Percentiles rank a stretch among this genome's conserved stretches.
Evolutionary conservation across 1,140 invertebrate species (phyloP).

Genomic region (Pseudomyrmex gracilis): DNA sequence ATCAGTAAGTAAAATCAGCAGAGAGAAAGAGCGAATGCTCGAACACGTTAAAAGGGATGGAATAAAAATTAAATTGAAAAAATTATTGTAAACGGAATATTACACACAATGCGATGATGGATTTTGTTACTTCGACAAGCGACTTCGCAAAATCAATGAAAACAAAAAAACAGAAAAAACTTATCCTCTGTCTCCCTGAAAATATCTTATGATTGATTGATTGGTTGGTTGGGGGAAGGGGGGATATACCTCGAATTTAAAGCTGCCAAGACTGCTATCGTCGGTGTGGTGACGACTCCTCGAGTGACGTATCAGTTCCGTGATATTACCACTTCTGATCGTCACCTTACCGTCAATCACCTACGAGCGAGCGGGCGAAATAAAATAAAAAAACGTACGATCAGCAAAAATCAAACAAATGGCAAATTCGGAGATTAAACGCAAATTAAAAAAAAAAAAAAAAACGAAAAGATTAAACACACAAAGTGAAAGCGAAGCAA

Average conservation of each 20-base stretch:
- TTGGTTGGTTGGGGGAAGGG: too few species aligned
- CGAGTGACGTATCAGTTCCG: constrained; percentile 83
- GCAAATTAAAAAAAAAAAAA: background rate
- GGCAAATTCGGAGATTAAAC: constrained; percentile 1
- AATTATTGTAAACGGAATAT: constrained; percentile 29
- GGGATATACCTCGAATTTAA: constrained; percentile 89
- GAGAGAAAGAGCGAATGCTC: background rate
- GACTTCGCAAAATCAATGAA: too few species aligned
- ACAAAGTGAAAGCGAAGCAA: background rate
- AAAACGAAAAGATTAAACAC: too few species aligned
- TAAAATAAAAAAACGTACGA: constrained; percentile 53
- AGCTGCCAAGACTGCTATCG: constrained; percentile 90
- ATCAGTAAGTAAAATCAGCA: background rate
- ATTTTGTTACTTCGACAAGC: background rate
- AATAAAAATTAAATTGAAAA: background rate
- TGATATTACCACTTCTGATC: constrained; percentile 83
- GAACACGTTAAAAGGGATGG: background rate
- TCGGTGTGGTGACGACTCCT: constrained; percentile 89
- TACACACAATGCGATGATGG: background rate
- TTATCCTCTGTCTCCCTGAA: too few species aligned
- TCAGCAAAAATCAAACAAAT: constrained; percentile 51
- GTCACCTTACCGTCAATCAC: constrained; percentile 83
- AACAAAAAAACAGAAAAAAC: too few species aligned
- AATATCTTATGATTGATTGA: too few species aligned
- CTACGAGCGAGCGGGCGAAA: constrained; percentile 70